These are phyloP conservation scores for Cryptoprocta ferox DNA, from an alignment of 2,797 vertebrate species.

Conservation along the genomic window DNA sequence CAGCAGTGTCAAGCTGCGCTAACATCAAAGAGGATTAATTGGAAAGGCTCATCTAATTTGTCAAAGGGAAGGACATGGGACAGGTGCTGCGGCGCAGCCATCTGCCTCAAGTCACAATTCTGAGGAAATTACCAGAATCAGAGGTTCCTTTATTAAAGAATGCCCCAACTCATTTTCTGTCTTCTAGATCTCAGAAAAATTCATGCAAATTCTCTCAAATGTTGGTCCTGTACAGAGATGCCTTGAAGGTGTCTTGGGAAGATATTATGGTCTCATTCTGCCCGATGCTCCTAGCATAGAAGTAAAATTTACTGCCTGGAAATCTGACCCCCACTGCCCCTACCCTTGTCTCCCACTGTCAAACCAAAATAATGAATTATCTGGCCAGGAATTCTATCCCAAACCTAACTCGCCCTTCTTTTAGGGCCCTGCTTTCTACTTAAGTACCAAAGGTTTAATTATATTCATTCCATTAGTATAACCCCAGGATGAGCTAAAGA, in stretches of 20 bases:
- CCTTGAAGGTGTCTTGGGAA: not conserved
- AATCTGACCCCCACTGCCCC: not conserved
- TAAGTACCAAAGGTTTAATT: not conserved
- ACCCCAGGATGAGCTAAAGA: not conserved
- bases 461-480: not conserved
- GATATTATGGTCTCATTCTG: not conserved
- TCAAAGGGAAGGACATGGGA: not conserved
- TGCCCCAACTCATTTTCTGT: not conserved
- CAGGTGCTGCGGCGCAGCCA: constrained; percentile 4
- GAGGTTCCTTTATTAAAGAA: not conserved
- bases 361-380: not conserved
- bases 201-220: not conserved
- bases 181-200: constrained; percentile 2
- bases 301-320: not conserved
- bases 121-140: not conserved
- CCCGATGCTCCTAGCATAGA: not conserved
- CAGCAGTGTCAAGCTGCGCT: constrained; percentile 16
- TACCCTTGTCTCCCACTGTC: not conserved
- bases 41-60: constrained; percentile 59
- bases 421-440: constrained; percentile 1
- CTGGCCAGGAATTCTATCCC: not conserved
- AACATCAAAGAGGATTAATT: constrained; percentile 59
- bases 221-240: not conserved
- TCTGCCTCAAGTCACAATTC: constrained; percentile 58
- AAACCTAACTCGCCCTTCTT: not conserved